These are phyloP conservation scores for Chamaetylas fuelleborni DNA, from an alignment of 2,113 vertebrate species.

Conservation along the genomic window DNA sequence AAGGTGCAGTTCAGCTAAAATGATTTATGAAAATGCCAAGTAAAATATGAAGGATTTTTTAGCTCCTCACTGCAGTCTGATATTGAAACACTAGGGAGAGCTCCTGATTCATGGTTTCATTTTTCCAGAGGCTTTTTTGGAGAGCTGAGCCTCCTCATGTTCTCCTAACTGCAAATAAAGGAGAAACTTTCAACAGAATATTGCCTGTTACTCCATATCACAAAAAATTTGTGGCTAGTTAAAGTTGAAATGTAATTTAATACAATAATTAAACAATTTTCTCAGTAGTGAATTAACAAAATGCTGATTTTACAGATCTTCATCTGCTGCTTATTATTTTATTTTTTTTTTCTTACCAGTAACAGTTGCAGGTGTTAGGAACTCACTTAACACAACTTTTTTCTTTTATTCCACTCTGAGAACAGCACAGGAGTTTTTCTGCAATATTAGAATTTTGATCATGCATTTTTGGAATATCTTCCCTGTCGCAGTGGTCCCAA, in stretches of 20 bases:
- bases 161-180: not conserved
- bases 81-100: constrained; percentile 27
- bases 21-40: not conserved
- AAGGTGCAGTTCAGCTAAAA: not conserved
- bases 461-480: constrained; percentile 47
- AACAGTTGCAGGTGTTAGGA: not conserved
- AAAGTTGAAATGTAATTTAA: not conserved
- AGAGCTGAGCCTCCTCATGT: not conserved
- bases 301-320: not conserved
- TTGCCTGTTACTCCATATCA: not conserved
- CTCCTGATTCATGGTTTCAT: not conserved
- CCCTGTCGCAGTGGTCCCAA: not conserved
- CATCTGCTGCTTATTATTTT: not conserved
- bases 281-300: not conserved
- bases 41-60: not conserved
- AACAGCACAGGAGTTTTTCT: not conserved
- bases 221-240: not conserved
- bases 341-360: not conserved
- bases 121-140: not conserved
- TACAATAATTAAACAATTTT: not conserved
- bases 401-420: no score
- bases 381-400: not conserved
- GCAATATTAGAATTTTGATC: not conserved
- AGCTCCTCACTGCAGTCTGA: not conserved
- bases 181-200: not conserved